Base-by-base conservation (phyloP, 2,797 vertebrate species). In the Enteromius anoplus region DNA sequence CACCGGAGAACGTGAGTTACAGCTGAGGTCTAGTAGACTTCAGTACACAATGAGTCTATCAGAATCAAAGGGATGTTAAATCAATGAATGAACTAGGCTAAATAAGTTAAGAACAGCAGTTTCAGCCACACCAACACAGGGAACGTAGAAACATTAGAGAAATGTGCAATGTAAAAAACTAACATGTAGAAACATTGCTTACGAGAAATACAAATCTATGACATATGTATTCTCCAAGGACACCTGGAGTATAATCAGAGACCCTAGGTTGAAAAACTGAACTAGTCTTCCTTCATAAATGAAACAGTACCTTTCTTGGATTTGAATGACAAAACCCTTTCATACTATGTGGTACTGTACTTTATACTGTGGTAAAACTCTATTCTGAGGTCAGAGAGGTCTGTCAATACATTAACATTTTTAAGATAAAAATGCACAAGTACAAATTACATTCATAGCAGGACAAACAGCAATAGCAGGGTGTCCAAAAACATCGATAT, bases 31-130 rank as follows among this genome's bases (percentile, higher is more conserved):
- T 51, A 26, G 12, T 14, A 55, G 32, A 65, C n/a, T 64, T 64
- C 26, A 58, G 37, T 60, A 55, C 34, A 65, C 15, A 7, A 73
- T 4, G 15, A 73, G 47, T 65, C 26, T 29, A 32, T 10, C 19
- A 6, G 23, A 42, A 32, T n/a, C 6, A 8, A 58, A 72, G 26
- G 40, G 19, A 47, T 15, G 15, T 8, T 40, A 19, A 64, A 75
- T 65, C 71, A 75, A 82, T 75, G 45, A 75, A 73, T 81, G 29
- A 81, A 73, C 19, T 19, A 49, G 45, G 7, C 17, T 23, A 51
- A 40, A 51, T 62, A 45, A 17, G 26, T 21, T 58, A 21, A 26
- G 14, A 15, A 51, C 26, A 14, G 55, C 7, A 23, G 19, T 75
- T 51, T 75, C 10, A 55, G 11, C 19, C 23, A 55, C 51, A 55